These are phyloP conservation scores for Ibidorhyncha struthersii DNA, from an alignment of 2,113 vertebrate species.

Conservation along the genomic window DNA sequence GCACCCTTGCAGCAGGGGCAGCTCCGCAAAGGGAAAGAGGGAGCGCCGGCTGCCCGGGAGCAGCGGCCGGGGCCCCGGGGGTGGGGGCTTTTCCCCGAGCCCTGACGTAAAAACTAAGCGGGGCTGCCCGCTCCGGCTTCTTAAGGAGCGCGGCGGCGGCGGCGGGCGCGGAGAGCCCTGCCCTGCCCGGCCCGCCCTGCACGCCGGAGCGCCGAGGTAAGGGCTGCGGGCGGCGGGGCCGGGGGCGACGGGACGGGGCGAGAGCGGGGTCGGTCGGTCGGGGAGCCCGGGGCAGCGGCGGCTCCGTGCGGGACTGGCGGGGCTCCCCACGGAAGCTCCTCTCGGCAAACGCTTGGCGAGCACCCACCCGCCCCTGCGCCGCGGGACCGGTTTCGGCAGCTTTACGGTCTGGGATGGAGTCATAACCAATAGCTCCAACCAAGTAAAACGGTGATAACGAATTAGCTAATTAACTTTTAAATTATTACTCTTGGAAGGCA, in stretches of 20 bases:
- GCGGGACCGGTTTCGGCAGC: background rate
- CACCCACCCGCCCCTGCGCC: background rate
- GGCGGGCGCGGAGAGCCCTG: background rate
- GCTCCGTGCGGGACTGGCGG: background rate
- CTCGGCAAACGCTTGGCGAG: background rate
- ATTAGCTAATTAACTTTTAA: background rate
- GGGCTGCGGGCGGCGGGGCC: background rate
- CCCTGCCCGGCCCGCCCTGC: background rate
- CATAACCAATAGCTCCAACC: background rate
- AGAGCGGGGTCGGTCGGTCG: background rate
- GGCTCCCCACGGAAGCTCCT: background rate
- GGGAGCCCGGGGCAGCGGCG: background rate
- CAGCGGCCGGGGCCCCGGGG: background rate
- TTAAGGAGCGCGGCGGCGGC: constrained; percentile 10
- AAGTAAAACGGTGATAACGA: background rate
- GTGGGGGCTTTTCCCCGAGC: constrained; percentile 2
- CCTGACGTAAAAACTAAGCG: constrained; percentile 42
- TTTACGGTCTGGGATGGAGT: accelerated
- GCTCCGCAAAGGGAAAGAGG: background rate
- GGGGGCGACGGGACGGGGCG: background rate
- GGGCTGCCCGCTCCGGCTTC: constrained; percentile 16
- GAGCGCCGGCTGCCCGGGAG: background rate
- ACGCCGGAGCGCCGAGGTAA: background rate
- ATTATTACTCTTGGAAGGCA: no score
- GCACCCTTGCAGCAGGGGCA: background rate